Evolutionary conservation across 2,797 vertebrate species (phyloP).

Genomic region (Ctenopoma multispine): DNA sequence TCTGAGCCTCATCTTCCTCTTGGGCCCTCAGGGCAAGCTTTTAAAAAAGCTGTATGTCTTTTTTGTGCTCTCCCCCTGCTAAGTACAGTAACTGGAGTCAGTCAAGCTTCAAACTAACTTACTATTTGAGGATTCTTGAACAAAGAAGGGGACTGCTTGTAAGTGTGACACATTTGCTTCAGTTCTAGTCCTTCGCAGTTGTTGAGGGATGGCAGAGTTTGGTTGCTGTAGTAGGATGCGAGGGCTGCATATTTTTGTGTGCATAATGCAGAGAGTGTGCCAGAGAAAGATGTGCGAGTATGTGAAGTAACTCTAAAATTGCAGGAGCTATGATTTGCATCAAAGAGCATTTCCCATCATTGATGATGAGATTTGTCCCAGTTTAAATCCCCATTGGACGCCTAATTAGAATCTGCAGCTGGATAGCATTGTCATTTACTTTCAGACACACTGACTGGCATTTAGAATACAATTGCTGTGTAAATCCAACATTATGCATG

Average conservation of each 20-base stretch:
- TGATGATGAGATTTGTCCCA: conserved; percentile 64
- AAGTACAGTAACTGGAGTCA: conserved; percentile 77
- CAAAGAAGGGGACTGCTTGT: conserved; percentile 55
- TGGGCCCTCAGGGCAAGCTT: conserved; percentile 63
- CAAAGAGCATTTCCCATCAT: conserved; percentile 60
- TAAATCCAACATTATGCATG: conserved; percentile 25
- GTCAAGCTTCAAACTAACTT: conserved; percentile 75
- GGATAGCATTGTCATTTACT: conserved; percentile 59
- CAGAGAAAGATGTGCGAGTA: conserved; percentile 9
- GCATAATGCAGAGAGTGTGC: conserved; percentile 10
- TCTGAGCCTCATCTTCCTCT: conserved; percentile 71
- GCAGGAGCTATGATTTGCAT: conserved; percentile 50
- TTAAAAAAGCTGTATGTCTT: conserved; percentile 72
- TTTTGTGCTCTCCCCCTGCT: conserved; percentile 55
- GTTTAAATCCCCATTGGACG: conserved; percentile 60
- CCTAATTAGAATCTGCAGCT: conserved; percentile 73
- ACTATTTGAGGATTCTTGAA: conserved; percentile 60
- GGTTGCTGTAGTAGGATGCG: conserved; percentile 6
- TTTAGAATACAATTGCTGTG: conserved; percentile 5
- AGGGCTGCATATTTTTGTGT: conserved; percentile 29
- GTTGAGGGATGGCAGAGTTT: conserved; percentile 46
- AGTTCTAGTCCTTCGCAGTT: conserved; percentile 39
- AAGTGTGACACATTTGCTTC: conserved; percentile 49
- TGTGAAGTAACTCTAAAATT: conserved; percentile 27
- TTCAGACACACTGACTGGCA: conserved; percentile 19